These are phyloP conservation scores for Egretta garzetta DNA, from an alignment of 2,113 vertebrate genomes.

Conservation along the genomic window DNA sequence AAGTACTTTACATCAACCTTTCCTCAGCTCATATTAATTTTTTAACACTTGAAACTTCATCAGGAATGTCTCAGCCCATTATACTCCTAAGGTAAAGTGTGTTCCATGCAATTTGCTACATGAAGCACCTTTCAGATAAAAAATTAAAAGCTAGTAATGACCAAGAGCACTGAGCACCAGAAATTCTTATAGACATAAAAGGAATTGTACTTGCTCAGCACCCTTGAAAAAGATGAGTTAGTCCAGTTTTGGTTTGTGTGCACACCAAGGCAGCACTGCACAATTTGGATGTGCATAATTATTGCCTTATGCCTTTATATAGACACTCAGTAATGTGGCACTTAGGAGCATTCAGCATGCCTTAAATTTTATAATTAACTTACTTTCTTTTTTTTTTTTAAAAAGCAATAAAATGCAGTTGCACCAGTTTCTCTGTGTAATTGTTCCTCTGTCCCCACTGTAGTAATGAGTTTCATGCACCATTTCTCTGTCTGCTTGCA, in stretches of 20 bases:
- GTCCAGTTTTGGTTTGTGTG: background rate
- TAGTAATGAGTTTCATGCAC: background rate
- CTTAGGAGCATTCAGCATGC: background rate
- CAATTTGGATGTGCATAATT: background rate
- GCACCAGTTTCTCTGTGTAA: background rate
- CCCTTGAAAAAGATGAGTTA: background rate
- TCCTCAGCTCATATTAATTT: background rate
- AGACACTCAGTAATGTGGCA: background rate
- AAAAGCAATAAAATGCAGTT: background rate
- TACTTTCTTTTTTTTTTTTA: background rate
- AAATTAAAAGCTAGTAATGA: slow-evolving; percentile 13
- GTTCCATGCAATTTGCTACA: slow-evolving; percentile 2
- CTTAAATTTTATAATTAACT: background rate
- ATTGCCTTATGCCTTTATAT: background rate
- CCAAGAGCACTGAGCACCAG: background rate
- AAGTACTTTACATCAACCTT: background rate
- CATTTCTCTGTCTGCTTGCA: background rate
- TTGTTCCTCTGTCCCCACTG: background rate
- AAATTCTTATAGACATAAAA: background rate
- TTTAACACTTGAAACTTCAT: background rate
- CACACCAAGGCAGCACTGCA: background rate
- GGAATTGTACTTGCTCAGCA: background rate
- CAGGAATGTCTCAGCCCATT: background rate
- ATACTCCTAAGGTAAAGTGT: background rate
- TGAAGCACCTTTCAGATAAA: background rate